phyloP scores from a whole-genome alignment of 1,140 invertebrate genomes.

The Hestina assimilis region DNA sequence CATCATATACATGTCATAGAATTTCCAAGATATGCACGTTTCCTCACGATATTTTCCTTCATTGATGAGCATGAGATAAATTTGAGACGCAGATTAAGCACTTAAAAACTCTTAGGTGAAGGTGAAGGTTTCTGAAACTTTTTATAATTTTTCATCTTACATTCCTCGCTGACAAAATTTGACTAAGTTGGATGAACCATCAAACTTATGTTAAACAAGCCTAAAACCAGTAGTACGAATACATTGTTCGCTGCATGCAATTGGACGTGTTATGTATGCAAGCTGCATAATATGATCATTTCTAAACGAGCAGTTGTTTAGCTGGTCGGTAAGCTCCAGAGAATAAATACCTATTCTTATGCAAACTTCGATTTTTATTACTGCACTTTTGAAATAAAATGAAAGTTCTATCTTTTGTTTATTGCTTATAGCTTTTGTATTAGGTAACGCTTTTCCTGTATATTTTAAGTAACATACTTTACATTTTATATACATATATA shows the following conservation, averaged over 20 bases:
- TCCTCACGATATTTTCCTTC: too few relatives aligned
- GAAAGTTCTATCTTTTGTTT: background rate
- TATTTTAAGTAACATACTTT: too few relatives aligned
- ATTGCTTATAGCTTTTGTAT: background rate
- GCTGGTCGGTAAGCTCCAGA: background rate
- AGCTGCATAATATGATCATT: conserved; percentile 7
- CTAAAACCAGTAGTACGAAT: background rate
- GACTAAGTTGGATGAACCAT: background rate
- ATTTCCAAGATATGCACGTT: too few relatives aligned
- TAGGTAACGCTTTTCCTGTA: background rate
- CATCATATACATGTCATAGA: too few relatives aligned
- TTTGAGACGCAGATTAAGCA: too few relatives aligned
- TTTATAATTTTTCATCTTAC: background rate
- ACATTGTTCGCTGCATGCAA: background rate
- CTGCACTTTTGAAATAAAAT: background rate
- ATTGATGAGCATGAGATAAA: too few relatives aligned
- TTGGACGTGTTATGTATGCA: background rate
- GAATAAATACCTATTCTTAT: conserved; percentile 13
- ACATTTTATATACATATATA: too few relatives aligned
- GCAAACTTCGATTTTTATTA: background rate
- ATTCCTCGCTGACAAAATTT: background rate
- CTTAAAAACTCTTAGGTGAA: too few relatives aligned
- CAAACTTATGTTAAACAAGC: background rate
- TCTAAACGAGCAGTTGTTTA: conserved; percentile 9
- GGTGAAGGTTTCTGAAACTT: too few relatives aligned